Percentiles rank a stretch among this genome's conserved stretches.
Conservation (phyloP, 2,888 invertebrate species). For the Hypena proboscidalis region DNA sequence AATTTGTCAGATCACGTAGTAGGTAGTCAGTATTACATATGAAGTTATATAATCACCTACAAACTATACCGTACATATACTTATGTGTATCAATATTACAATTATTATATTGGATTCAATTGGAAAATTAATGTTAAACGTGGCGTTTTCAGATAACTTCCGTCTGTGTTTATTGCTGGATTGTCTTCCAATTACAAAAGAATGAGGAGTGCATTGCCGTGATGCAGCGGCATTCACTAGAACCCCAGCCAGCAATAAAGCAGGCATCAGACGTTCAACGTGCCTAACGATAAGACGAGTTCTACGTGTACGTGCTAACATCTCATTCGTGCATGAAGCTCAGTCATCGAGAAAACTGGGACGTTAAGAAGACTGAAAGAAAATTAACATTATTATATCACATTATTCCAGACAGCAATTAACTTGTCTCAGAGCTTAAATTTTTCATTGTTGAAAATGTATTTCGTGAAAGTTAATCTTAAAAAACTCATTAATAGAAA, state of each 20-base stretch:
- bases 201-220: conserved; percentile 58
- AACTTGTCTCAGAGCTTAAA: conserved; percentile 43
- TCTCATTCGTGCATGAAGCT: conserved; percentile 54
- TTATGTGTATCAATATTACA: too few species aligned
- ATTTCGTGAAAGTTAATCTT: conserved; percentile 26
- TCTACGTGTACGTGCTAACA: conserved; percentile 67
- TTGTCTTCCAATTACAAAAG: conserved; percentile 52
- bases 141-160: too few species aligned
- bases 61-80: too few species aligned
- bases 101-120: too few species aligned
- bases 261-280: conserved; percentile 71
- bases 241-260: conserved; percentile 68
- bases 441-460: conserved; percentile 42
- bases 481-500: conserved; percentile 29
- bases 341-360: conserved; percentile 53
- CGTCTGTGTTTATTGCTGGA: conserved; percentile 47
- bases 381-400: conserved; percentile 64
- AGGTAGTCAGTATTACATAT: conserved; percentile 27
- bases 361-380: conserved; percentile 54
- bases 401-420: conserved; percentile 56
- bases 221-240: conserved; percentile 53
- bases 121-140: too few species aligned
- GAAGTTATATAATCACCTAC: conserved; percentile 12
- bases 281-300: conserved; percentile 64
- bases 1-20: conserved; percentile 30